Base-by-base conservation (phyloP, 1,140 invertebrate genomes). In the Trichogramma pretiosum region DNA sequence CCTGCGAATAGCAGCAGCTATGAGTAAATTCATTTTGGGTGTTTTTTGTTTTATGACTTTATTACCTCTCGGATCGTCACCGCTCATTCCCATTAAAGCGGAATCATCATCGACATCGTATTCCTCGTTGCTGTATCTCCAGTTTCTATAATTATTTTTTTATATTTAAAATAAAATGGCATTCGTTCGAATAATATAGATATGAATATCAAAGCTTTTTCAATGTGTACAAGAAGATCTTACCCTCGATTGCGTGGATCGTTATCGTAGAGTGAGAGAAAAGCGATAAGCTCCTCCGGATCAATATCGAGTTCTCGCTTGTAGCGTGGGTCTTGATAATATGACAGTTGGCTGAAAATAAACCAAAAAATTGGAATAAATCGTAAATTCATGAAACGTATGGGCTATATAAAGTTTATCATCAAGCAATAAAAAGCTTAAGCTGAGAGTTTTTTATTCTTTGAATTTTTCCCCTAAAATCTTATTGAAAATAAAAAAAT, bases 301-400 rank as follows among this genome's bases (percentile, higher is more conserved):
- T 72, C 66, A 10, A 70, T 28, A 8, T 63, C 52, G 13, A 57
- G 50, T 36, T 68, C 68, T 1, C 69, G 62, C 52, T 72, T 72
- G 39, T 60, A 67, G 17, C 65, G 54, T 16, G 59, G 54, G 19
- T 67, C 64, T 30, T 59, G 58, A 22, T 65, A 67, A 22, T 65
- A 66, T 14, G 57, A 39, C 10, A 61, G 54, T 9, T 59, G 33
- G 36, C 61, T 64, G 49, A 28, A 52, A 43, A 34, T 35, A 10
- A 39, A 26, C 14, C 7, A 30, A 32, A n/a, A n/a, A n/a, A n/a
- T n/a, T n/a, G n/a, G n/a, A n/a, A n/a, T n/a, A n/a, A n/a, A n/a
- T n/a, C n/a, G n/a, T n/a, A n/a, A n/a, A n/a, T n/a, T n/a, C n/a
- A n/a, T n/a, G n/a, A n/a, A n/a, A n/a, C n/a, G n/a, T n/a, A n/a